Evolutionary conservation across 2,113 vertebrate genomes (phyloP), one percentile per base, ranked within the genome.

Genomic region (Vulpes vulpes): DNA sequence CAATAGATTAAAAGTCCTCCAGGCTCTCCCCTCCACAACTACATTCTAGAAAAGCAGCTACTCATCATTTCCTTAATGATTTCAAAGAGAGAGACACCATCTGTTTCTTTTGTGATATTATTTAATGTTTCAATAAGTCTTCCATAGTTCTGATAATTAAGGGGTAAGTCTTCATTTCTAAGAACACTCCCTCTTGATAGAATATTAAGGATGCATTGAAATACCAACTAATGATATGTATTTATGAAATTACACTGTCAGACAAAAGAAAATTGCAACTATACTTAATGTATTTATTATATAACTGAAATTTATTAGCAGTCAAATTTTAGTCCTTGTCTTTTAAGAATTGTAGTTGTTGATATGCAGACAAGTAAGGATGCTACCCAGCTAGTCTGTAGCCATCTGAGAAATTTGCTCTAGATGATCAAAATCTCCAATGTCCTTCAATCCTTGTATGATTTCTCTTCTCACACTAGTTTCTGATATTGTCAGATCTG

Each of bases 81-180:
- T 90, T 96, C 49, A 81, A 93, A 88, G 43, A 80, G 96, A 92
- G 57, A 55, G 35, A 86, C 15, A 83, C 55, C 22, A 71, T 69
- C 67, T 10, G 3, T 96, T 94, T 91, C 64, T 92, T 87, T 59
- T 32, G 14, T 64, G n/a, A 38, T 20, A 79, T 12, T 43, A 15
- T 89, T 95, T 19, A 82, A 3, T 79, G 62, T 79, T 97, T 86
- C 67, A 94, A 2, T 81, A 79, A 64, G 38, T 62, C 62, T 67
- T 91, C 19, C 30, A 1, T 86, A 49, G 95, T 94, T 94, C 49
- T 94, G 90, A 16, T 71, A 78, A 96, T 95, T 96, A 96, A 89
- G 43, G 9, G 25, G 76, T 35, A 51, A 84, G 7, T 89, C 23
- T 90, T 90, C 35, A 59, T 93, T 67, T 91, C 71, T 43, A 86